These are phyloP conservation scores for Leptodactylus fallax DNA, from an alignment of 2,797 vertebrate genomes.

Conservation along the genomic window DNA sequence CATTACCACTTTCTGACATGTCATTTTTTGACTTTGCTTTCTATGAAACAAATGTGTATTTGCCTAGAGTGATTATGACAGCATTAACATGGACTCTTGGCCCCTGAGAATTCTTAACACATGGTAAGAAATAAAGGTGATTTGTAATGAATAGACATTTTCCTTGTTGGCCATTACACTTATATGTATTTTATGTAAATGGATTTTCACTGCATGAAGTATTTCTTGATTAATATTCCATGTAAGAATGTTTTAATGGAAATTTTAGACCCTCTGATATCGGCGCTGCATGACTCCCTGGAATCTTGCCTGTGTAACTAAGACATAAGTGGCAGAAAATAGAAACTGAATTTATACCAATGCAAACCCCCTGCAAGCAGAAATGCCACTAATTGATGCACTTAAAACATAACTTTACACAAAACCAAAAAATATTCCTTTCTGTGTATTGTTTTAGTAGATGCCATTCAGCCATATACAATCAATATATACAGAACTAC, in stretches of 20 bases:
- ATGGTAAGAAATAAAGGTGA: not conserved
- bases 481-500: not conserved
- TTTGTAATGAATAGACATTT: slow-evolving; percentile 4
- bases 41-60: not conserved
- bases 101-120: not conserved
- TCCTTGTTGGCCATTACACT: not conserved
- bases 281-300: not conserved
- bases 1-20: not conserved
- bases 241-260: slow-evolving; percentile 27
- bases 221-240: not conserved
- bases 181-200: slow-evolving; percentile 27
- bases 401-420: not conserved
- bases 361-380: not conserved
- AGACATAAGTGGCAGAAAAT: slow-evolving; percentile 1
- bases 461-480: not conserved
- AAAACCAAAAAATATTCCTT: not conserved
- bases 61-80: not conserved
- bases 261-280: not conserved
- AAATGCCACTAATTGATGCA: not conserved
- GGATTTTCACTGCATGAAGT: not conserved
- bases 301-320: not conserved
- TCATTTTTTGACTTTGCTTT: not conserved
- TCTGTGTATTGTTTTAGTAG: not conserved
- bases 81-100: not conserved
- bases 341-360: slow-evolving; percentile 14